These are phyloP conservation scores for Charadrius vociferus DNA, from an alignment of 2,113 vertebrate species.

Conservation along the genomic window DNA sequence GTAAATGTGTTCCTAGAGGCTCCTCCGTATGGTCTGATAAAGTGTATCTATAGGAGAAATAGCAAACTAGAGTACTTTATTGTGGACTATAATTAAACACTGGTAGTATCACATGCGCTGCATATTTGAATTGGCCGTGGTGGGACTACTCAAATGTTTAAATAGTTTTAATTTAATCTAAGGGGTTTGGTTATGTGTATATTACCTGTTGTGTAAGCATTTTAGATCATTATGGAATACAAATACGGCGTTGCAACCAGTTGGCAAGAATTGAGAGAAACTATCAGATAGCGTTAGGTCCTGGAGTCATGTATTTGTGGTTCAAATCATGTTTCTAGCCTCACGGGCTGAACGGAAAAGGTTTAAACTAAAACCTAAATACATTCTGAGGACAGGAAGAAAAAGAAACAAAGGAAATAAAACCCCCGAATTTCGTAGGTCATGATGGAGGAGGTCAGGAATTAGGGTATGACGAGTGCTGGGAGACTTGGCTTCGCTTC, in stretches of 20 bases:
- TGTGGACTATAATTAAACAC: background rate
- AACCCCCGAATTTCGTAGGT: background rate
- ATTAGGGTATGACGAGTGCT: background rate
- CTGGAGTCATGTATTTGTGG: background rate
- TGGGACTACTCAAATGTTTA: background rate
- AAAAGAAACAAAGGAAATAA: constrained; percentile 32
- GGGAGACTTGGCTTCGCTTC: background rate
- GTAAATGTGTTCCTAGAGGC: background rate
- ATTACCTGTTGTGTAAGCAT: background rate
- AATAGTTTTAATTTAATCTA: background rate
- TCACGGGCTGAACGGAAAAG: background rate
- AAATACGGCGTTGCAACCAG: rapidly evolving
- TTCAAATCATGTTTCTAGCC: background rate
- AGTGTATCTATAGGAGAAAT: background rate
- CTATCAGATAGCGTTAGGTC: background rate
- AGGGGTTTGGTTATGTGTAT: background rate
- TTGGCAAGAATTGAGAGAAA: background rate
- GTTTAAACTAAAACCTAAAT: background rate
- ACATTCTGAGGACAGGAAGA: constrained; percentile 41
- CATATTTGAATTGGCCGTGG: background rate
- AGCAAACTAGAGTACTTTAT: background rate
- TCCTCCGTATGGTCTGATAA: background rate
- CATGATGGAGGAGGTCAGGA: constrained; percentile 21
- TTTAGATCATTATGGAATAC: background rate
- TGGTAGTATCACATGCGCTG: background rate